Conservation (phyloP, 2,888 invertebrate genomes). For the Drosophila sordidula region DNA sequence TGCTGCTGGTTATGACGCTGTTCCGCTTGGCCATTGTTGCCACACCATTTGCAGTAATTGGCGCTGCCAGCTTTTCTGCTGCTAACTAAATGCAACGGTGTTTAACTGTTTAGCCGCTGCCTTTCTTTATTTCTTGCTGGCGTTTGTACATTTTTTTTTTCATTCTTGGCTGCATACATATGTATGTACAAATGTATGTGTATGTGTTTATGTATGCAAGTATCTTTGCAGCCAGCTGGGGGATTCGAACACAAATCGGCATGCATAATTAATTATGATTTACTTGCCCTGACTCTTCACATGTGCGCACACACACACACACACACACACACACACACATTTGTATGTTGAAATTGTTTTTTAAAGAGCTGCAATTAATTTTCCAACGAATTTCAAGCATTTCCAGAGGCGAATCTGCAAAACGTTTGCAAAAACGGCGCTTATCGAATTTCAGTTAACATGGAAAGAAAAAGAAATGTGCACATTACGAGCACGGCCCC, state of each 20-base stretch:
- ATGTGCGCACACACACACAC: neutral
- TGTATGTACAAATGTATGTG: neutral
- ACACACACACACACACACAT: constrained; percentile 1
- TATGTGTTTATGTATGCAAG: neutral
- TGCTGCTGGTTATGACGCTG: constrained; percentile 45
- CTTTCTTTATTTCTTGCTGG: constrained; percentile 30
- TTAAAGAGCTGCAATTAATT: constrained; percentile 59
- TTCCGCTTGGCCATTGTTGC: constrained; percentile 72
- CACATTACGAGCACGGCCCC: neutral
- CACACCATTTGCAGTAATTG: constrained; percentile 77
- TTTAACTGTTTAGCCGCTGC: constrained; percentile 60
- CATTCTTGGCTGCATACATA: constrained; percentile 28
- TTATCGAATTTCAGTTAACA: constrained; percentile 64
- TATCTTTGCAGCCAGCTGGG: constrained; percentile 6
- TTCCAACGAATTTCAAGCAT: constrained; percentile 54
- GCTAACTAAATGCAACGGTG: constrained; percentile 55
- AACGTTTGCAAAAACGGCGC: constrained; percentile 37
- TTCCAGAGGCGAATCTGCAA: constrained; percentile 21
- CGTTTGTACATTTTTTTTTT: constrained; percentile 24
- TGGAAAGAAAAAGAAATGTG: constrained; percentile 48
- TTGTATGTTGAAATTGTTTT: constrained; percentile 44
- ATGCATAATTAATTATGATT: constrained; percentile 69
- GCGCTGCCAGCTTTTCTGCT: constrained; percentile 45
- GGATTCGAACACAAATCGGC: constrained; percentile 29
- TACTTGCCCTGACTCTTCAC: constrained; percentile 22